phyloP scores from a whole-genome alignment of 2,113 vertebrate species.

The Phrynocephalus versicolor region DNA sequence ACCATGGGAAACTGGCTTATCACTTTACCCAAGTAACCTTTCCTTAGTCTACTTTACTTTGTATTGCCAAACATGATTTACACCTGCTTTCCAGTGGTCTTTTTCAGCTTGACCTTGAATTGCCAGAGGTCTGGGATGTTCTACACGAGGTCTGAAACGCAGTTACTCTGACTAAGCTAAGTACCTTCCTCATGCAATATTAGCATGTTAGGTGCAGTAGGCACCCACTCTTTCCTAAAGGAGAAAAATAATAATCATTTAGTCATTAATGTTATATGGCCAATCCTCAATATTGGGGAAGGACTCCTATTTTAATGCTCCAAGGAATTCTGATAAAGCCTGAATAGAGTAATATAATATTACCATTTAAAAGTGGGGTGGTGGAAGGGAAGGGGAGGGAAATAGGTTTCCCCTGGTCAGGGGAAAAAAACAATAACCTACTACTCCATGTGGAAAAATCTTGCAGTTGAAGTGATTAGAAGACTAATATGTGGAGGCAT shows the following conservation, averaged over 20 bases:
- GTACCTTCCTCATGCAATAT: neutral
- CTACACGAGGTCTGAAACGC: neutral
- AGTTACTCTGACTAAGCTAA: neutral
- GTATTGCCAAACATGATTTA: no score
- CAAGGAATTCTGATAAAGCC: neutral
- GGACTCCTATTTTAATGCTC: neutral
- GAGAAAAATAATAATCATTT: neutral
- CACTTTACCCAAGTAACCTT: neutral
- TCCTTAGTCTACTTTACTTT: neutral
- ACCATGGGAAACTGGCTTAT: neutral
- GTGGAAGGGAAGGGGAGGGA: no score
- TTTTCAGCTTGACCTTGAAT: neutral
- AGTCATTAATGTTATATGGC: neutral
- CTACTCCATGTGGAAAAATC: slow-evolving; percentile 9
- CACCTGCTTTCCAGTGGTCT: no score
- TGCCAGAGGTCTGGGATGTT: neutral
- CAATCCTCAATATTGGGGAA: neutral
- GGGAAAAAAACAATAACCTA: neutral
- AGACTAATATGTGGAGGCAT: neutral
- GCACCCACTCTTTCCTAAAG: neutral
- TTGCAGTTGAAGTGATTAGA: slow-evolving; percentile 6
- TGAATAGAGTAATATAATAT: slow-evolving; percentile 10
- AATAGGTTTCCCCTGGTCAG: neutral
- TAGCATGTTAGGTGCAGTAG: neutral
- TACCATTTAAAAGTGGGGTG: neutral